Conservation (phyloP, 2,113 vertebrate genomes). For the Brachyistius frenatus region DNA sequence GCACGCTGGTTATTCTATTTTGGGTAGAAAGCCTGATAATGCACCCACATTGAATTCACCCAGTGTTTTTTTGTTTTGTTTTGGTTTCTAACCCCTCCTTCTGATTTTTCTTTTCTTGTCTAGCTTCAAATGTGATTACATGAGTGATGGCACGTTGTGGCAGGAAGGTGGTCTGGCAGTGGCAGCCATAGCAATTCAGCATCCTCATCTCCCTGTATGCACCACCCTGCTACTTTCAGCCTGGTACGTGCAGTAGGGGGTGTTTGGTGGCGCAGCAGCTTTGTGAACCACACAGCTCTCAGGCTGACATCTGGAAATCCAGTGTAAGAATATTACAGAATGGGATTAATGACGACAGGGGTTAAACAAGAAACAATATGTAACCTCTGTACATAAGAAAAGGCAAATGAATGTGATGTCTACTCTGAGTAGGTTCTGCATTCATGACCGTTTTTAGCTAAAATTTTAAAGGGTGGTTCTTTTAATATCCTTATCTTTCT, state of each 20-base stretch:
- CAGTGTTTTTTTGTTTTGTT: background rate
- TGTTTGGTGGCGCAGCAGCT: conserved; percentile 34
- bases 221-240: conserved; percentile 51
- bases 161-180: conserved; percentile 52
- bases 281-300: conserved; percentile 22
- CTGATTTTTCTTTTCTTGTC: conserved; percentile 8
- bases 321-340: background rate
- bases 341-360: background rate
- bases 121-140: conserved; percentile 26
- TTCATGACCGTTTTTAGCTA: background rate
- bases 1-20: no score
- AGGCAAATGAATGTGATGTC: background rate
- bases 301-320: conserved; percentile 12
- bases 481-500: no score
- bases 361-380: background rate
- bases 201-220: conserved; percentile 42
- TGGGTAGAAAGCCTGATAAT: background rate
- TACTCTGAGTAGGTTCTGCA: background rate
- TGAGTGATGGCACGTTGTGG: conserved; percentile 32
- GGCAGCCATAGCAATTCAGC: background rate
- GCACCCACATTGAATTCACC: background rate
- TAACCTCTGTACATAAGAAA: no score
- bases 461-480: no score
- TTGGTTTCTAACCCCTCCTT: background rate
- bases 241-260: conserved; percentile 54